Conservation (phyloP, 2,113 vertebrate species). For the Ochotona princeps region DNA sequence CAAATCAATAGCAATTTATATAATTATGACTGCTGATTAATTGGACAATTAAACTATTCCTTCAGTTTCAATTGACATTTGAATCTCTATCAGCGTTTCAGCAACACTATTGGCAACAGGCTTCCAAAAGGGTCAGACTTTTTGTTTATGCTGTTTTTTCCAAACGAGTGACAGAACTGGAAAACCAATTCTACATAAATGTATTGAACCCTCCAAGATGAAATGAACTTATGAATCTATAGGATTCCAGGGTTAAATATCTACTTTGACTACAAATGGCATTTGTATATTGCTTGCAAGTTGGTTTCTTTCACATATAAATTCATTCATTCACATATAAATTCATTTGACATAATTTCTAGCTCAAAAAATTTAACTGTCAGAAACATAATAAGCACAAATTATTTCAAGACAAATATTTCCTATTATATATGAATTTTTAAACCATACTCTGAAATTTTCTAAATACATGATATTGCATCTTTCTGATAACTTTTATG, state of each 20-base stretch:
- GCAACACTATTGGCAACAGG: too few species aligned
- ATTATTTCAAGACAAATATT: conserved; percentile 75
- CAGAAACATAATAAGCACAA: conserved; percentile 37
- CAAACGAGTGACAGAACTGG: not conserved
- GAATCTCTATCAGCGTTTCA: not conserved
- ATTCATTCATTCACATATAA: not conserved
- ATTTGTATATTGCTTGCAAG: not conserved
- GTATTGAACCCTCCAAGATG: not conserved
- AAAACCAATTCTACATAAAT: not conserved
- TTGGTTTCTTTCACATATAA: not conserved
- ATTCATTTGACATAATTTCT: not conserved
- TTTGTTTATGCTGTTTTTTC: not conserved
- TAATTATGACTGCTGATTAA: not conserved
- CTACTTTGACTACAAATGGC: not conserved
- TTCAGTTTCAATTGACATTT: not conserved
- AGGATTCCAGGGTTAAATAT: not conserved
- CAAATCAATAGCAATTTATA: not conserved
- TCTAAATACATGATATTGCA: conserved; percentile 63
- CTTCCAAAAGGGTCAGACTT: not conserved
- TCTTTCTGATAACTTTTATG: conserved; percentile 58
- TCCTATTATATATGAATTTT: conserved; percentile 43
- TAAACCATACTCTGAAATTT: conserved; percentile 61
- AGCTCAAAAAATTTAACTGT: not conserved
- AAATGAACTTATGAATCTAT: not conserved
- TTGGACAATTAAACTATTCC: not conserved